Conservation (phyloP, 2,888 invertebrate species). For the Amblyjoppa proteus region DNA sequence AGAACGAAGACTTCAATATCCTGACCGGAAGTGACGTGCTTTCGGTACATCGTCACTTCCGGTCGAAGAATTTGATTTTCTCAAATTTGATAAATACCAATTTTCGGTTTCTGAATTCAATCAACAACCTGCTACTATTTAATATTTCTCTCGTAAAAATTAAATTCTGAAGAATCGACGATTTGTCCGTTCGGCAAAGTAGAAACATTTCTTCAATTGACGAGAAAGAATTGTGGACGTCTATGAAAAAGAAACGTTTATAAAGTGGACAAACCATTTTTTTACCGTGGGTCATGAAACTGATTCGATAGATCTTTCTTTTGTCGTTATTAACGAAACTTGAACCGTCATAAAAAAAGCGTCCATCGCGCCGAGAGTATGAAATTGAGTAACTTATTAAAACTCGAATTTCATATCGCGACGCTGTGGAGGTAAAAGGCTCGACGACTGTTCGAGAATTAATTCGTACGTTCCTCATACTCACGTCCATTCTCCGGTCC, state of each 20-base stretch:
- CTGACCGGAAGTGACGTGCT: no score
- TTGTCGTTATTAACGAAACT: neutral
- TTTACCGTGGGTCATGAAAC: no score
- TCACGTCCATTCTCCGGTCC: neutral
- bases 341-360: neutral
- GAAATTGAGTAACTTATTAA: neutral
- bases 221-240: neutral
- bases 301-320: no score
- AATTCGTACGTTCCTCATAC: constrained; percentile 8
- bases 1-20: neutral
- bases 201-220: neutral
- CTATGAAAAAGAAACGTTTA: neutral
- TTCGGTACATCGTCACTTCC: no score
- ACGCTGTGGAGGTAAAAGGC: neutral
- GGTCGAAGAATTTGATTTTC: neutral
- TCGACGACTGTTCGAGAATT: neutral
- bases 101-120: neutral
- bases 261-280: neutral
- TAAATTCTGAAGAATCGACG: neutral
- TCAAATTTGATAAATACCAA: neutral
- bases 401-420: neutral
- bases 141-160: neutral
- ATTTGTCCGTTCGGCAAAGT: neutral
- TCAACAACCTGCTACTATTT: neutral
- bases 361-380: neutral